Evolutionary conservation across 2,113 vertebrate genomes (phyloP), one percentile per base, ranked within the genome.

Genomic region (Spea bombifrons): DNA sequence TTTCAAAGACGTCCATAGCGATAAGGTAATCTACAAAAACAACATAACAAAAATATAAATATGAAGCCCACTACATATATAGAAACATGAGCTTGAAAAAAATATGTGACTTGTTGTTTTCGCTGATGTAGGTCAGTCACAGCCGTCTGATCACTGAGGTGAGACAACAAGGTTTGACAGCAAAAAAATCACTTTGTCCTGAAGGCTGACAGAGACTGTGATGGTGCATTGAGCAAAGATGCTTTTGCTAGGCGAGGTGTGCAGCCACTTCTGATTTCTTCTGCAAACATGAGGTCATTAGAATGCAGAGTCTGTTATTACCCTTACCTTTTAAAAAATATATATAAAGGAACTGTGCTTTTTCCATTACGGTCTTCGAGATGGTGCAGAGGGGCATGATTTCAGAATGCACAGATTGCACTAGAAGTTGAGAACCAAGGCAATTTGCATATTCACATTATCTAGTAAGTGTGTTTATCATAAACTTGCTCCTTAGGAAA

Each of bases 101-200:
- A 15, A 70, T 70, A 16, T 13, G 66, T 66, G 43, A 78, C 71
- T 78, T 79, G 59, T 57, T 66, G 70, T 61, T 53, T 13, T 63
- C 68, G 64, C 71, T 80, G 78, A 61, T 74, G 50, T 74, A 74
- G 78, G 78, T 80, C 78, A 68, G 53, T 79, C 69, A 73, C 76
- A 79, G 69, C 16, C 50, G 66, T 50, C 76, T 80, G 78, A 74
- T 80, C 64, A 66, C 64, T 74, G 78, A 52, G 77, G 71, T 80
- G 71, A 80, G 47, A 67, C 78, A 74, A 74, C 71, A 55, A 61
- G 64, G 71, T 73, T 80, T 80, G 64, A 80, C 78, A 80, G 71
- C 68, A 71, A 67, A 80, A 80, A 74, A 74, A 80, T 80, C 65
- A 80, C 64, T 80, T 73, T 72, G 78, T 73, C 52, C 78, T 80